Evolutionary conservation across 2,113 vertebrate genomes (phyloP), one percentile per base, ranked within the genome.

Genomic region (Tringa solitaria): DNA sequence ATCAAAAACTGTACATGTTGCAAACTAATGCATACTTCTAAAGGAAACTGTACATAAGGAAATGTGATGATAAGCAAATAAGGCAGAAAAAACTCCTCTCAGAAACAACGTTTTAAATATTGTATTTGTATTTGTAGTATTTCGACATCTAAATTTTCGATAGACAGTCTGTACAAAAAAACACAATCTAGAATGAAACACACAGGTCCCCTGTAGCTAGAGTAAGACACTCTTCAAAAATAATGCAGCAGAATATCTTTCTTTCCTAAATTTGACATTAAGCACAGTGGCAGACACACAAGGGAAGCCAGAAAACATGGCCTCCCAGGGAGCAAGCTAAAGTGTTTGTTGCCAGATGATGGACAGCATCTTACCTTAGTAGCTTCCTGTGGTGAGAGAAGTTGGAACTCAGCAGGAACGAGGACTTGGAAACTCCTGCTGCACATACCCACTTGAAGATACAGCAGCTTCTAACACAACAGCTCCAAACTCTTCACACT

Each of bases 251-350:
- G 14, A 51, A 7, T 35, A 78, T 8, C 6, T 57, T 79, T 76
- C 32, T 41, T 87, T 33, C 59, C 26, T 57, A 84, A 90, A 90
- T 35, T 57, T 69, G 18, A 74, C 1, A 1, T 43, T 26, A 69
- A 74, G 9, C 10, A 15, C 7, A 88, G 54, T 0, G 0, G 39
- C 3, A 35, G 60, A 17, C 16, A 16, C 16, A 14, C 9, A 10
- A 22, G 32, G 73, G 30, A 78, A 56, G 18, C 7, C 41, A 94
- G 46, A 46, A 88, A 73, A 72, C 27, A 28, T 0, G 0, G 60
- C 16, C 23, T 53, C 12, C 27, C 28, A 61, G 21, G 51, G 2
- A 80, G 27, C 2, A 3, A 88, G 28, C 28, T 81, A 2, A 41
- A 37, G 10, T 19, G 39, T 51, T 46, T 82, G 83, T 26, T 80